Base-by-base conservation (phyloP, 2,797 vertebrate species). In the Phrynocephalus vlangalii region DNA sequence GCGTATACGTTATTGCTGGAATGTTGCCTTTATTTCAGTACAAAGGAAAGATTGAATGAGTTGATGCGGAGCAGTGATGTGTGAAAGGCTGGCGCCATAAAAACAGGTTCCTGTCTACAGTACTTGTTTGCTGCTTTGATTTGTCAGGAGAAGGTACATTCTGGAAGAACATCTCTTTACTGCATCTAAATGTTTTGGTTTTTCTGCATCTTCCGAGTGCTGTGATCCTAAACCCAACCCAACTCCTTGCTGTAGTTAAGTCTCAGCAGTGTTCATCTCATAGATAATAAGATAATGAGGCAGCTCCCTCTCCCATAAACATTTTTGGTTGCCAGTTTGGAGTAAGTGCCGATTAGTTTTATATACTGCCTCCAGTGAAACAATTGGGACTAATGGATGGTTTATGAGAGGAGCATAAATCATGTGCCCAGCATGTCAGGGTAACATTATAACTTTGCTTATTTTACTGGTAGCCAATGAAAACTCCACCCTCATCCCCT, bases 271-370 rank as follows among this genome's bases (percentile, higher is more conserved):
- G 52, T 9, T 75, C 0, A 48, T 63, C 76, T 84, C 26, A 26
- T 48, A 86, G 68, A 86, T 22, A 90, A 68, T 0, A 82, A 68
- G 68, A 76, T 72, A 88, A 26, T 87, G 85, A 90, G 81, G 5
- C 83, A 24, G 33, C 77, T 86, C 28, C 24, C 87, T 9, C 22
- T 24, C 28, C 67, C 33, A 26, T 91, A 20, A 92, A 90, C 84
- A 72, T 1, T 3, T 70, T 70, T 38, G 44, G 24, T 67, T 90
- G 85, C 77, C 1, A 24, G 20, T 70, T 88, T 85, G 87, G 77
- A 89, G 5, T 38, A 90, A 87, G 33, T 86, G 24, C 1, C n/a
- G 44, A 86, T 92, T 90, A 26, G 79, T 81, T 88, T 87, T 77
- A 38, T 76, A 52, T 68, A 79, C 76, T 87, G 92, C 88, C 87